phyloP scores from a whole-genome alignment of 1,140 invertebrate genomes.

The Asbolus verrucosus region DNA sequence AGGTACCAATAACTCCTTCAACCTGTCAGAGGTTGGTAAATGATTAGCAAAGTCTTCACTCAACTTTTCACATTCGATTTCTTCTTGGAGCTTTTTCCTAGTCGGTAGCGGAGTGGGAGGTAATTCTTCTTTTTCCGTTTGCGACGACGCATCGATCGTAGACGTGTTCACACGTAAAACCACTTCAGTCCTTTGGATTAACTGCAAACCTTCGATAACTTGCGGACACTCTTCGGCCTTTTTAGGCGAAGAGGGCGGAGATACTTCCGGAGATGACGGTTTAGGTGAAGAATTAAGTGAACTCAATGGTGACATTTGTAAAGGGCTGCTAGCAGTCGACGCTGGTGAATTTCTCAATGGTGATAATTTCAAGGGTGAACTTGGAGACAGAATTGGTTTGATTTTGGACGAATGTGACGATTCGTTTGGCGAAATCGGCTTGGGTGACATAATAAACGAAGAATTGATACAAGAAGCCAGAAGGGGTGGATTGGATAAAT shows the following conservation, averaged over 20 bases:
- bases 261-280: constrained; percentile 60
- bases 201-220: constrained; percentile 68
- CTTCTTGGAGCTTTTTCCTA: constrained; percentile 76
- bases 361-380: constrained; percentile 41
- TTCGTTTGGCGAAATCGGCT: constrained; percentile 6
- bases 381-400: constrained; percentile 50
- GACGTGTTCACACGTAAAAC: constrained; percentile 71
- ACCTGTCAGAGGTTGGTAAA: constrained; percentile 75
- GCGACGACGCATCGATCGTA: constrained; percentile 73
- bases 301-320: constrained; percentile 43
- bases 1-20: constrained; percentile 79
- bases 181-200: constrained; percentile 74
- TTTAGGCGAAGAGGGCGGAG: constrained; percentile 59
- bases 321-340: constrained; percentile 37
- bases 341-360: constrained; percentile 41
- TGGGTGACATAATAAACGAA: too few species aligned
- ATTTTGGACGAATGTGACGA: constrained; percentile 52
- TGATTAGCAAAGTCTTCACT: constrained; percentile 80
- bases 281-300: constrained; percentile 57
- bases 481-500: constrained; percentile 53
- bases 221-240: constrained; percentile 63
- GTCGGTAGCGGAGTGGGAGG: constrained; percentile 62
- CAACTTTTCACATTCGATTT: constrained; percentile 84
- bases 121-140: constrained; percentile 69
- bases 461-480: constrained; percentile 26